Percentiles rank a stretch among this genome's conserved stretches.
Conservation (phyloP, 1,140 invertebrate species). For the Cydia fagiglandana region DNA sequence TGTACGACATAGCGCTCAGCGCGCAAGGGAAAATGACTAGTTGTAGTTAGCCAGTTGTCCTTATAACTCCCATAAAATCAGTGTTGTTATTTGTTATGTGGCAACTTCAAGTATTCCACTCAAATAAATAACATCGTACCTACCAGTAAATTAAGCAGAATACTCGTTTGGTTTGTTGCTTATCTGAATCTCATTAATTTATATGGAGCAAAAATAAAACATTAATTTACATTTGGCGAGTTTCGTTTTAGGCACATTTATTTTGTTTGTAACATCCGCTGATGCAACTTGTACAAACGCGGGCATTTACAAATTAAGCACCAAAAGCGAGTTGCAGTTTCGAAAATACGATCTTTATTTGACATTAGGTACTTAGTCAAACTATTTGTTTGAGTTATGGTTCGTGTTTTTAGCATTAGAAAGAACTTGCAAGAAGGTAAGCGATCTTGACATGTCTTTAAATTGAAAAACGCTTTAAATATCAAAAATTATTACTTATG, state of each 20-base stretch:
- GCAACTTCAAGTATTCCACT: background rate
- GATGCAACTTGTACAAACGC: constrained; percentile 4
- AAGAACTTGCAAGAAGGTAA: too few species aligned
- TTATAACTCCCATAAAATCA: background rate
- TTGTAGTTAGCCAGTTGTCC: too few species aligned
- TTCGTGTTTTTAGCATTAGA: too few species aligned
- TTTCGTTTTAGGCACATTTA: constrained; percentile 3
- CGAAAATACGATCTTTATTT: too few species aligned
- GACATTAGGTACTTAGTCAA: too few species aligned
- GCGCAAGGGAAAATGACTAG: too few species aligned
- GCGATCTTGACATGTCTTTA: too few species aligned
- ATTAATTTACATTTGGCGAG: constrained; percentile 5
- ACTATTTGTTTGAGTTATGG: too few species aligned
- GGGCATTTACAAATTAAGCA: constrained; percentile 2
- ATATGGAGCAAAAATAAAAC: background rate
- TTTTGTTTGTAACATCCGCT: constrained; percentile 29
- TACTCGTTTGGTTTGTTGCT: constrained; percentile 1
- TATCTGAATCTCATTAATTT: background rate
- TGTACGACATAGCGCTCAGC: too few species aligned
- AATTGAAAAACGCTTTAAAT: too few species aligned
- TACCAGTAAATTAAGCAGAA: background rate
- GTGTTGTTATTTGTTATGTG: background rate
- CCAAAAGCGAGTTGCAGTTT: background rate
- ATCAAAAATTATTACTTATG: too few species aligned
- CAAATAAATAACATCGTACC: background rate